Percentiles rank a stretch among this genome's conserved stretches.
phyloP scores from a whole-genome alignment of 2,797 vertebrate species.

The Phalloptychus januarius region DNA sequence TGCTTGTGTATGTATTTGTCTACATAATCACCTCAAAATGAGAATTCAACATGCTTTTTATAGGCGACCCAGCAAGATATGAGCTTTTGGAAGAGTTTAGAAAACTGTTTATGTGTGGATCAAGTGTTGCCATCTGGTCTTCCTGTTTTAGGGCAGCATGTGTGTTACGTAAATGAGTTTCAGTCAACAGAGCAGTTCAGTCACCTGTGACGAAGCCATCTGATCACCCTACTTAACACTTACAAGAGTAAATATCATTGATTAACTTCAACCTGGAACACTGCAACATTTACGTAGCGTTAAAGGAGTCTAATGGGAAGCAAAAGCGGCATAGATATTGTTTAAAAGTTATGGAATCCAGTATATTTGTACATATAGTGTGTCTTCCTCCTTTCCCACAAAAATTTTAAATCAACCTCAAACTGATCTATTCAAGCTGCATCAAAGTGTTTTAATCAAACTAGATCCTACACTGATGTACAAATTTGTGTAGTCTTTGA shows the following conservation, averaged over 20 bases:
- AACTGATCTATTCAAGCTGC: slow-evolving; percentile 2
- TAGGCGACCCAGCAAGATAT: slow-evolving; percentile 39
- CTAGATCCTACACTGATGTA: slow-evolving; percentile 18
- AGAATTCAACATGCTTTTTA: slow-evolving; percentile 37
- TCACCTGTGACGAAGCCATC: slow-evolving; percentile 64
- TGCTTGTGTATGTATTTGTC: neutral
- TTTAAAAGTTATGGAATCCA: slow-evolving; percentile 15
- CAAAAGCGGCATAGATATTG: neutral
- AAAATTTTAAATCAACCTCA: slow-evolving; percentile 14
- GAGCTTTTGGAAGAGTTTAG: slow-evolving; percentile 12
- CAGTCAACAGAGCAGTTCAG: slow-evolving; percentile 36
- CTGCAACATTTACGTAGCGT: slow-evolving; percentile 1
- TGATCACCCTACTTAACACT: slow-evolving; percentile 56
- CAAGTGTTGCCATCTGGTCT: slow-evolving; percentile 57
- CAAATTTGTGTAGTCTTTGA: slow-evolving; percentile 11
- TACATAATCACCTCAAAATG: slow-evolving; percentile 38
- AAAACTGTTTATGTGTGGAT: slow-evolving; percentile 32
- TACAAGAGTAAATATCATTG: slow-evolving; percentile 38
- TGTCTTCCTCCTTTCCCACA: neutral
- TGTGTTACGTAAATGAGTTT: slow-evolving; percentile 42
- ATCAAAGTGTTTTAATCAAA: slow-evolving; percentile 18
- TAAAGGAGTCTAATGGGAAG: slow-evolving; percentile 25
- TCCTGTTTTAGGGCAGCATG: slow-evolving; percentile 5
- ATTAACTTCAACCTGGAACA: slow-evolving; percentile 21
- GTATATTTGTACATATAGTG: neutral